Evolutionary conservation across 35 echinoderm and acorn worm species (phyloP).

Genomic region (Anneissia japonica): DNA sequence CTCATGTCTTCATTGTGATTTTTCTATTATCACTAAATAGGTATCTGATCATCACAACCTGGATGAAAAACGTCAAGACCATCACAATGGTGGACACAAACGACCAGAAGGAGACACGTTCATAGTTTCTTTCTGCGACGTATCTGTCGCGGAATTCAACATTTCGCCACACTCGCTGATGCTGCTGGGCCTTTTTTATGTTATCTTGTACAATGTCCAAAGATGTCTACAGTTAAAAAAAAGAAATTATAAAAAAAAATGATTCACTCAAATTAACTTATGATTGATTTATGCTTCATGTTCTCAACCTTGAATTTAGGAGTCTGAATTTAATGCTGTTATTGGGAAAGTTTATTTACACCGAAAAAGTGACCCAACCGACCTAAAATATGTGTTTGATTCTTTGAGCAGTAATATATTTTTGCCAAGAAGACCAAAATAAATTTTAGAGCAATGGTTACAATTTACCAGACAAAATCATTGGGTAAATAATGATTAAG

Average conservation of each 20-base stretch:
- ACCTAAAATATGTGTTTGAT: background rate
- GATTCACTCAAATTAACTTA: background rate
- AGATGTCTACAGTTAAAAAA: constrained; percentile 42
- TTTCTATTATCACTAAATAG: constrained; percentile 40
- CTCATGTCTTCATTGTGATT: background rate
- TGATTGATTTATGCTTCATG: background rate
- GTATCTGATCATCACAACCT: constrained; percentile 83
- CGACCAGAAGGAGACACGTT: constrained; percentile 85
- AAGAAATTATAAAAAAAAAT: background rate
- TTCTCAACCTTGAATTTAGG: no score
- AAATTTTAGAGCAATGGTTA: no score
- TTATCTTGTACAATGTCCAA: constrained; percentile 71
- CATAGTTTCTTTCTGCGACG: constrained; percentile 77
- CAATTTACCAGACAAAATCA: no score
- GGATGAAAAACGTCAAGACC: constrained; percentile 60
- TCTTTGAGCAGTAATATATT: background rate
- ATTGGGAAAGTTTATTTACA: no score
- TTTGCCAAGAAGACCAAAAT: background rate
- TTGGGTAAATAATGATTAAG: no score
- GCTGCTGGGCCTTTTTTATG: constrained; percentile 57
- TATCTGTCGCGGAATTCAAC: constrained; percentile 89
- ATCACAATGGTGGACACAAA: constrained; percentile 51
- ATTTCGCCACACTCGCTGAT: constrained; percentile 80
- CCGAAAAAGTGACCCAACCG: background rate
- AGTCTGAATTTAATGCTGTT: no score